Conservation (phyloP, 2,888 invertebrate genomes). For the Dendrolimus pini region DNA sequence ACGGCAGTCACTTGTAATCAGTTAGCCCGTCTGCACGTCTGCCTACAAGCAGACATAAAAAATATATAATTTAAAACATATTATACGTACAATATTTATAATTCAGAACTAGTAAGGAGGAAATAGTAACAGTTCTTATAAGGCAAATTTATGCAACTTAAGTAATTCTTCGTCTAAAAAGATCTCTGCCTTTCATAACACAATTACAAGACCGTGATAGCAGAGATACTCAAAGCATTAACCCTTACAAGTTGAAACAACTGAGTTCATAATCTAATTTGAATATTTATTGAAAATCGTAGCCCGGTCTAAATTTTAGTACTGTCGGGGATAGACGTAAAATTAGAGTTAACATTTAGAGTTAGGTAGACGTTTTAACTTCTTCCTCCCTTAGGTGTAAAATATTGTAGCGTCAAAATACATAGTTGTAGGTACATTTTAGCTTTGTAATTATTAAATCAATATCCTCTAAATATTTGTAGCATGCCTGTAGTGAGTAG, state of each 20-base stretch:
- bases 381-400: conserved; percentile 34
- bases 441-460: conserved; percentile 28
- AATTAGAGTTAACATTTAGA: conserved; percentile 23
- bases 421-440: conserved; percentile 19
- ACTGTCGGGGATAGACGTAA: conserved; percentile 31
- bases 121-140: no score
- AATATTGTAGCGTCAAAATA: conserved; percentile 39
- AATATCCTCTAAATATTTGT: conserved; percentile 23
- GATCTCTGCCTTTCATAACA: conserved; percentile 20
- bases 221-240: conserved; percentile 36
- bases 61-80: no score
- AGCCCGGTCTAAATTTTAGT: conserved; percentile 41
- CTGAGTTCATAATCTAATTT: conserved; percentile 45
- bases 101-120: no score
- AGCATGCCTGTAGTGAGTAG: conserved; percentile 51
- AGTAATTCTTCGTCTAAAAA: neutral
- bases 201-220: conserved; percentile 32
- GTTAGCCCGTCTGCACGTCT: no score
- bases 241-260: conserved; percentile 36
- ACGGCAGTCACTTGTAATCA: no score
- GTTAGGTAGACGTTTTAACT: conserved; percentile 30
- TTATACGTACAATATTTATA: no score
- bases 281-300: conserved; percentile 54
- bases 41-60: no score
- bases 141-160: neutral